Evolutionary conservation across 2,113 vertebrate genomes (phyloP).

Genomic region (Prionailurus viverrinus): DNA sequence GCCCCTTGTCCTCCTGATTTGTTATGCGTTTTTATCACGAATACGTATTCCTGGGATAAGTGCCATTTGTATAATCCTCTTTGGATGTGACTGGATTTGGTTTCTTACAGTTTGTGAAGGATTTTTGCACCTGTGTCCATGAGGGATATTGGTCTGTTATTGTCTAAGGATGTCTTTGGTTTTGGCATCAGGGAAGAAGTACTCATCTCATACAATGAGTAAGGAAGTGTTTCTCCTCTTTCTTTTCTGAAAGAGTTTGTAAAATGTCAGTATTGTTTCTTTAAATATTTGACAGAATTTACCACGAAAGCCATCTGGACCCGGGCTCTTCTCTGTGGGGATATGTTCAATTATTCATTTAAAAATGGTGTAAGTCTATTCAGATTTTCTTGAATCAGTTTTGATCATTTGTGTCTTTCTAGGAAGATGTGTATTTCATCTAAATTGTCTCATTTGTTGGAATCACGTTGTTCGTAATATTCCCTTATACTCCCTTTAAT

Average conservation of each 20-base stretch:
- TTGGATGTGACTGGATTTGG: background rate
- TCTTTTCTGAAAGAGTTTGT: background rate
- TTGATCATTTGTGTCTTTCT: background rate
- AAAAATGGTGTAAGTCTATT: background rate
- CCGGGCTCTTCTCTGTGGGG: background rate
- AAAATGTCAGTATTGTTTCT: background rate
- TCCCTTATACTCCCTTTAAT: background rate
- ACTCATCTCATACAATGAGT: background rate
- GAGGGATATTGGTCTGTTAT: background rate
- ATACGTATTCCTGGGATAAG: background rate
- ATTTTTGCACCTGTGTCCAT: background rate
- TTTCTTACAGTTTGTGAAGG: background rate
- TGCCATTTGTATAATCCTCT: background rate
- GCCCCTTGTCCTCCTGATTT: background rate
- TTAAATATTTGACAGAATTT: background rate
- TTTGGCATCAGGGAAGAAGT: background rate
- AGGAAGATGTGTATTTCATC: background rate
- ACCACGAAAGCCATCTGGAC: background rate
- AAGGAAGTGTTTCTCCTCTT: background rate
- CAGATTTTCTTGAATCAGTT: background rate
- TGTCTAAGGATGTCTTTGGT: background rate
- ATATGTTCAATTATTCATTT: background rate
- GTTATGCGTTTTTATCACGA: background rate
- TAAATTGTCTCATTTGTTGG: background rate
- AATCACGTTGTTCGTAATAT: no score